Evolutionary conservation across 2,113 vertebrate species (phyloP), one percentile per base, ranked within the genome.

Genomic region (Oostethus manadensis): DNA sequence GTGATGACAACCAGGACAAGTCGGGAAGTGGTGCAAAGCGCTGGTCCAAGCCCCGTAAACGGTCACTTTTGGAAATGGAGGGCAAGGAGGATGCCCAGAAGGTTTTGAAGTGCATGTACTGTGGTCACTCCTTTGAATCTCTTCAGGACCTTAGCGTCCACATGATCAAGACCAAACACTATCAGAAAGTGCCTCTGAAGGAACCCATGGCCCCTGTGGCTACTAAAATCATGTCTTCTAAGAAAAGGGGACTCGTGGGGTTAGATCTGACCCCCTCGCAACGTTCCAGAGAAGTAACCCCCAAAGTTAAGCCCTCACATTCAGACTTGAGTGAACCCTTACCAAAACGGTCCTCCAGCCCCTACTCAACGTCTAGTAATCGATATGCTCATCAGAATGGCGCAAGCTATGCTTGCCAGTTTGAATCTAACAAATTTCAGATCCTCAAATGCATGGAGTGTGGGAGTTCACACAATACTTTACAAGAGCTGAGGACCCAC

Each of bases 161-260:
- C 54, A 99, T 99, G 97, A 99, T 99, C 84, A 98, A 98, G 91
- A 99, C 97, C 56, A 99, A 99, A 94, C 97, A 99, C 88, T 99
- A 99, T 91, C 97, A 99, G 88, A 99, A 99, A 94, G 97, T 99
- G 93, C 97, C 97, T 94, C 93, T 99, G 79, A 98, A 97, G 89
- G 97, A 99, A 81, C 95, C 96, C 10, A 93, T 97, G 90, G 92
- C 93, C 20, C 93, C 94, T 0, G 88, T 99, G 56, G 87, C 95
- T 72, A 89, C 94, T 80, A 99, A 97, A 90, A 93, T 95, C 59
- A 87, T 96, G 62, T 93, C 94, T 17, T 85, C 92, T 6, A 93
- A 92, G 72, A 99, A 96, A 90, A 93, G 93, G 75, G 85, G 89
- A 0, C 88, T 92, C 0, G 76, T 94, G 55, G 94, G 97, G 16